Evolutionary conservation across 2,888 invertebrate species (phyloP).

Genomic region (Drosophila siamana): DNA sequence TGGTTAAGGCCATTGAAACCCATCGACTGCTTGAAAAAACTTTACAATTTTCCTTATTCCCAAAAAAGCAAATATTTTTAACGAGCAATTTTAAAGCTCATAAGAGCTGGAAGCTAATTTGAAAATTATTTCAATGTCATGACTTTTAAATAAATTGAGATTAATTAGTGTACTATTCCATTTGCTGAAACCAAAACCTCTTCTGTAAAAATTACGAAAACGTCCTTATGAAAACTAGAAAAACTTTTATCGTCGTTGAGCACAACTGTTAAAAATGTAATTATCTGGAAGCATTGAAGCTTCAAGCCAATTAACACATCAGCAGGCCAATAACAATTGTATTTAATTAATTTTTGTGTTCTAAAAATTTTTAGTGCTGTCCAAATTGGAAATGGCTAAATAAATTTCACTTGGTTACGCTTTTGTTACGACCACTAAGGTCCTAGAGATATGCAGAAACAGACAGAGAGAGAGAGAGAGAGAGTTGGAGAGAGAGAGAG

Average conservation of each 20-base stretch:
- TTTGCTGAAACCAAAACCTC: no score
- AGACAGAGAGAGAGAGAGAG: not conserved
- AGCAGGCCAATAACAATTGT: conserved; percentile 10
- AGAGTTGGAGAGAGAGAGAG: not conserved
- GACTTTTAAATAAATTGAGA: no score
- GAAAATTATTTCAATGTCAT: no score
- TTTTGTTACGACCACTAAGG: conserved; percentile 7
- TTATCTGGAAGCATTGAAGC: conserved; percentile 5
- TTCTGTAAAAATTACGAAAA: not conserved
- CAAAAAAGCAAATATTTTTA: not conserved
- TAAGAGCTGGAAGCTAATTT: no score
- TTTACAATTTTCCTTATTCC: not conserved
- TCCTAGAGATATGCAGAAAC: not conserved
- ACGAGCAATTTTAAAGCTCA: no score
- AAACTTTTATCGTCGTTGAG: not conserved
- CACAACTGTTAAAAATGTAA: not conserved
- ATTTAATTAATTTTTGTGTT: conserved; percentile 31
- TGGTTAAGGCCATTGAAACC: conserved; percentile 41
- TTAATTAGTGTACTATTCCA: no score
- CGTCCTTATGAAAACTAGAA: not conserved
- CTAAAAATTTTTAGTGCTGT: conserved; percentile 27
- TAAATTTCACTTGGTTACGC: conserved; percentile 18
- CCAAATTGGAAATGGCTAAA: conserved; percentile 19
- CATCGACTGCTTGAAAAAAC: conserved; percentile 8
- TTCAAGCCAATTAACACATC: conserved; percentile 21